These are phyloP conservation scores for Thecocarcelia acutangulata DNA, from an alignment of 2,888 invertebrate species.

Conservation along the genomic window DNA sequence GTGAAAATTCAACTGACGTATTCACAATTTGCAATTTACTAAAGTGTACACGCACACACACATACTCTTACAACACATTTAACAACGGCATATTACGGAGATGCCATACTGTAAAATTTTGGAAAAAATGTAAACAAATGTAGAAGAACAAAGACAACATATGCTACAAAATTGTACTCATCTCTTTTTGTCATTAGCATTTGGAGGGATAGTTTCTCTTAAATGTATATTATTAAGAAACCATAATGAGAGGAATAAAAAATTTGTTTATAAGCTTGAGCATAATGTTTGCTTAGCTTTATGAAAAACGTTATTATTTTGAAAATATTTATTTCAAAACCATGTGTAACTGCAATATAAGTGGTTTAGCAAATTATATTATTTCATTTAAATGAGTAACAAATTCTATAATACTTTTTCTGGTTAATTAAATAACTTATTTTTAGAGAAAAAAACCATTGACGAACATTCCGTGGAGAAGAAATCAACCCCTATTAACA, in stretches of 20 bases:
- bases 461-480: constrained; percentile 6
- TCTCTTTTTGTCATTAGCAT: constrained; percentile 21
- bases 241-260: neutral
- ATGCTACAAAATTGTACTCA: neutral
- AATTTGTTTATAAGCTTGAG: constrained; percentile 7
- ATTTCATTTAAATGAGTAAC: no score
- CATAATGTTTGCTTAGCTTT: constrained; percentile 4
- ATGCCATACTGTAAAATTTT: constrained; percentile 39
- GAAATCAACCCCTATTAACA: constrained; percentile 33
- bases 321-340: constrained; percentile 63
- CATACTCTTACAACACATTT: neutral
- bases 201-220: neutral
- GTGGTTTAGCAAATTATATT: neutral
- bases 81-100: constrained; percentile 11
- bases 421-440: no score
- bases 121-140: constrained; percentile 15
- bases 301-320: constrained; percentile 54
- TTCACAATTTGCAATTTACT: constrained; percentile 4
- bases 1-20: constrained; percentile 53
- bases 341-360: constrained; percentile 42
- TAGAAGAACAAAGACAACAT: neutral
- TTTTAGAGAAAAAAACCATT: neutral
- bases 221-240: neutral
- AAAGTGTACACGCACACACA: neutral
- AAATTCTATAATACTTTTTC: no score